These are phyloP conservation scores for Berghia stephanieae DNA, from an alignment of 1,140 invertebrate species.

Conservation along the genomic window DNA sequence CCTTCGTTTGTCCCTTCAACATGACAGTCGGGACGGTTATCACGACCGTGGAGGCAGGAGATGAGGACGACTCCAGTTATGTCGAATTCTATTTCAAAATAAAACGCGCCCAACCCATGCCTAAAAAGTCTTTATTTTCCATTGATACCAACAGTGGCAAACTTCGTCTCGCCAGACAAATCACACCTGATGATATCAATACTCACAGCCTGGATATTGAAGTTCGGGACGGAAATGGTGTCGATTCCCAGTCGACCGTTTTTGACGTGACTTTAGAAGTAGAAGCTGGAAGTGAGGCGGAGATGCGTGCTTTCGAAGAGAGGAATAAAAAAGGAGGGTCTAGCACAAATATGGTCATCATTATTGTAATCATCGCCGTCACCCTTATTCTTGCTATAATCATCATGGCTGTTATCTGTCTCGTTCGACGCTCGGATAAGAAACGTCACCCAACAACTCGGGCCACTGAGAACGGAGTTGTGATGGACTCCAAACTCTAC, in stretches of 20 bases:
- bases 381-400: slow-evolving; percentile 23
- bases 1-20: slow-evolving; percentile 43
- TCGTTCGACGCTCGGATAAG: slow-evolving; percentile 25
- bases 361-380: slow-evolving; percentile 23
- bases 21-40: slow-evolving; percentile 40
- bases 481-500: slow-evolving; percentile 34
- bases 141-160: slow-evolving; percentile 87
- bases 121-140: slow-evolving; percentile 74
- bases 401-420: slow-evolving; percentile 26
- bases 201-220: slow-evolving; percentile 23
- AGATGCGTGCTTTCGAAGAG: slow-evolving; percentile 19
- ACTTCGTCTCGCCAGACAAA: slow-evolving; percentile 79
- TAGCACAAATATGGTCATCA: slow-evolving; percentile 32
- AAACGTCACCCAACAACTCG: not conserved
- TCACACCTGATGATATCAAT: slow-evolving; percentile 26
- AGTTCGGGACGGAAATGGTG: slow-evolving; percentile 12
- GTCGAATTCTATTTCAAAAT: slow-evolving; percentile 41
- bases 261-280: slow-evolving; percentile 18
- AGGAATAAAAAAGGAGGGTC: too few relatives aligned
- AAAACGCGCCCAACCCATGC: slow-evolving; percentile 67
- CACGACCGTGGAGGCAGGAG: slow-evolving; percentile 43
- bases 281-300: slow-evolving; percentile 23
- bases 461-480: not conserved
- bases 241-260: not conserved
- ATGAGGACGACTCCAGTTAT: slow-evolving; percentile 48